A percentile compares a stretch with the other conserved stretches of the same genome.
phyloP scores from a whole-genome alignment of 2,888 invertebrate genomes.

The Epirrhoe tristata region DNA sequence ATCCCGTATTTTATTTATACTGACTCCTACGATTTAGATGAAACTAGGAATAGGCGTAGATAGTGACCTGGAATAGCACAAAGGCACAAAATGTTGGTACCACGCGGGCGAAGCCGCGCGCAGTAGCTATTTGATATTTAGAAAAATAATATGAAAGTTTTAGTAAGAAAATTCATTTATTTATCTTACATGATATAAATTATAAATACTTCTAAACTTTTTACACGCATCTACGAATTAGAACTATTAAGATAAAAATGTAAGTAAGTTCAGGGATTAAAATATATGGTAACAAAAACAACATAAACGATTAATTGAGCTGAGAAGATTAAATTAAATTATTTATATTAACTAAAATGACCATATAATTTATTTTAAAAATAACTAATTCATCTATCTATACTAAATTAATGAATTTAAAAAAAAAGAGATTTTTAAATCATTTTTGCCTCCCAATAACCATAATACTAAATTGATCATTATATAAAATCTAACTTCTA shows the following conservation, averaged over 20 bases:
- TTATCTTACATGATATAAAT: conserved; percentile 19
- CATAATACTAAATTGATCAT: conserved; percentile 3
- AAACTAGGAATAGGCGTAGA: too few species aligned
- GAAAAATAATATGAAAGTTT: background rate
- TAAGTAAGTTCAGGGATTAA: conserved; percentile 6
- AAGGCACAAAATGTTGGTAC: too few species aligned
- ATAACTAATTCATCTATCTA: background rate
- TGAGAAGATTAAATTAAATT: conserved; percentile 18
- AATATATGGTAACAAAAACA: conserved; percentile 36
- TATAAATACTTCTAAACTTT: conserved; percentile 23
- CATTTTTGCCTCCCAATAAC: conserved; percentile 12
- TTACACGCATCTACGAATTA: conserved; percentile 9
- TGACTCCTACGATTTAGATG: too few species aligned
- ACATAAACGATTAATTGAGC: conserved; percentile 9
- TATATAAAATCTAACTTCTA: background rate
- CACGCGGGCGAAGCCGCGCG: too few species aligned
- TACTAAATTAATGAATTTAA: conserved; percentile 4
- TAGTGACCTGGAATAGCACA: too few species aligned
- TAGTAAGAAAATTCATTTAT: conserved; percentile 33
- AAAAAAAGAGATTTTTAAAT: conserved; percentile 8
- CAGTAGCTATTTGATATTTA: too few species aligned
- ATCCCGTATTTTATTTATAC: too few species aligned
- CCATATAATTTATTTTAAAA: conserved; percentile 17
- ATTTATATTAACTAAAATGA: conserved; percentile 19
- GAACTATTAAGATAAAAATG: conserved; percentile 6